These are phyloP conservation scores for Smittia aterrima DNA, from an alignment of 2,888 invertebrate species.

Conservation along the genomic window DNA sequence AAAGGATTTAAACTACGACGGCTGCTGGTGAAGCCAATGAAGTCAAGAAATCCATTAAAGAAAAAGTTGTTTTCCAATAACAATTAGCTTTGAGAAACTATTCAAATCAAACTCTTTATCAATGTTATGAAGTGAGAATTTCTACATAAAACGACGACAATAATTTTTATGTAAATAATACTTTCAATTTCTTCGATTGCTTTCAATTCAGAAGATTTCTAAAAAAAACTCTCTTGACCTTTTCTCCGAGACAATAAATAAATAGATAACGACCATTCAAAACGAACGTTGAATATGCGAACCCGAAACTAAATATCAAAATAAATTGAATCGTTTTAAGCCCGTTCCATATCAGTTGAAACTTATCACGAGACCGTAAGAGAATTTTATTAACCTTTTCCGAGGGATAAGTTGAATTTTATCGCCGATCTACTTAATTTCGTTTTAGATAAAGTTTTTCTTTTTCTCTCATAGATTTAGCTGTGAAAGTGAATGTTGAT, in stretches of 20 bases:
- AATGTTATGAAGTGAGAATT: neutral
- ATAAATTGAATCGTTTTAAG: neutral
- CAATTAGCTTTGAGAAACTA: constrained; percentile 6
- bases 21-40: constrained; percentile 31
- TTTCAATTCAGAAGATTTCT: neutral
- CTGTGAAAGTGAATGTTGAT: neutral
- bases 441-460: too few species aligned
- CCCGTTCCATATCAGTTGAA: constrained; percentile 34
- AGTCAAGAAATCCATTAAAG: neutral
- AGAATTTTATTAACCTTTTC: neutral
- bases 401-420: too few species aligned
- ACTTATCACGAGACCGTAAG: neutral
- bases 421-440: too few species aligned
- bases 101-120: neutral
- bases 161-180: neutral
- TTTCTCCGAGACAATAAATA: constrained; percentile 5
- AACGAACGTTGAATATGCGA: neutral
- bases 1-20: neutral
- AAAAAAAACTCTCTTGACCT: neutral
- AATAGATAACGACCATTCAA: neutral
- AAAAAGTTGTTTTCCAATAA: neutral
- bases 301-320: neutral
- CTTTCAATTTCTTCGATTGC: neutral
- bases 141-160: constrained; percentile 1
- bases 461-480: too few species aligned